A percentile compares a stretch with the other conserved stretches of the same genome.
Evolutionary conservation across 2,113 vertebrate species (phyloP).

Genomic region (Oreotrochilus melanogaster): DNA sequence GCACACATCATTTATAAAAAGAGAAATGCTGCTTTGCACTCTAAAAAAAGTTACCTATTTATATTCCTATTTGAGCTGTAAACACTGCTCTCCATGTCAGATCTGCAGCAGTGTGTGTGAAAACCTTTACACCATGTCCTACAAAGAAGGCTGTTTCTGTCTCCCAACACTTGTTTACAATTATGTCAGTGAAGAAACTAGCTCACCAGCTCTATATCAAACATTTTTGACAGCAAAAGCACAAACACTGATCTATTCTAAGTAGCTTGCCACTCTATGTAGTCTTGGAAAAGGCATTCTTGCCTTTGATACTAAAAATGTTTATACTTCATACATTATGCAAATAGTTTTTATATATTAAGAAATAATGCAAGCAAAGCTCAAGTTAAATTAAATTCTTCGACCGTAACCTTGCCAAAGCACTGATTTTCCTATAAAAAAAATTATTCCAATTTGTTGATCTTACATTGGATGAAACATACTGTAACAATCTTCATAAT

Average conservation of each 20-base stretch:
- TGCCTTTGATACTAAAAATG: conserved; percentile 76
- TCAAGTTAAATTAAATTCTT: conserved; percentile 83
- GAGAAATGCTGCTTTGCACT: neutral
- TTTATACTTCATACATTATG: conserved; percentile 81
- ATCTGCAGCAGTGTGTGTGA: neutral
- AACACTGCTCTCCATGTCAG: neutral
- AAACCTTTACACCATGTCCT: conserved; percentile 23
- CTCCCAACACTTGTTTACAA: conserved; percentile 57
- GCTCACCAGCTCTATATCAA: conserved; percentile 64
- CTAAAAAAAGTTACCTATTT: conserved; percentile 14
- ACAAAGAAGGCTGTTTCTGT: conserved; percentile 19
- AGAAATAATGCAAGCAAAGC: conserved; percentile 81
- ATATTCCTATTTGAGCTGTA: neutral
- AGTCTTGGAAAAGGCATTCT: conserved; percentile 71
- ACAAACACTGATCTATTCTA: conserved; percentile 66
- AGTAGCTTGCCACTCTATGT: conserved; percentile 57
- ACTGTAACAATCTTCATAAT: conserved; percentile 89
- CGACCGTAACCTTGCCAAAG: conserved; percentile 83
- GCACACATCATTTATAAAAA: neutral
- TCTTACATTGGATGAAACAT: conserved; percentile 87
- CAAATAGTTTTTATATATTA: conserved; percentile 85
- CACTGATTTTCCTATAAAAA: conserved; percentile 86
- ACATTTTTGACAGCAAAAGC: conserved; percentile 63
- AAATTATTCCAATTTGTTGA: conserved; percentile 90
- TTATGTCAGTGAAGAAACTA: conserved; percentile 58